Conservation (phyloP, 2,888 invertebrate genomes). For the Glaucopsyche alexis region DNA sequence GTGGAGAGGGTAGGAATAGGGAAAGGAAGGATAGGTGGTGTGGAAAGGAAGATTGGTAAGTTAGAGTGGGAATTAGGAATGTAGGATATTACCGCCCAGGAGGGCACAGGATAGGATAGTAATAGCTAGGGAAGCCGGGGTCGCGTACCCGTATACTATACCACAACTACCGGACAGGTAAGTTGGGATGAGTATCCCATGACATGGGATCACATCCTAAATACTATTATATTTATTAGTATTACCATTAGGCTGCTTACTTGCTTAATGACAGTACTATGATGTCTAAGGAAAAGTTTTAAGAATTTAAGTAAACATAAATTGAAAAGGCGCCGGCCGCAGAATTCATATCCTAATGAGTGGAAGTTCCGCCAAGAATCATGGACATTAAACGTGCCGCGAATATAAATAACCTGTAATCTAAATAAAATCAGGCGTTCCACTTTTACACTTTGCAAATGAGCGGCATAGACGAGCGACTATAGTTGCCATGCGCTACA, state of each 20-base stretch:
- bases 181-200: too few relatives aligned
- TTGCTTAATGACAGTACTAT: not conserved
- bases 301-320: not conserved
- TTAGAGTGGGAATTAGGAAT: too few relatives aligned
- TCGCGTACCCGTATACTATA: too few relatives aligned
- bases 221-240: too few relatives aligned
- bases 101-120: too few relatives aligned
- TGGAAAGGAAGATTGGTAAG: too few relatives aligned
- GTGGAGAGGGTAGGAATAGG: too few relatives aligned
- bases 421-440: conserved; percentile 32
- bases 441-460: conserved; percentile 30
- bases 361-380: conserved; percentile 30
- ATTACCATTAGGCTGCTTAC: not conserved
- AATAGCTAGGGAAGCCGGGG: too few relatives aligned
- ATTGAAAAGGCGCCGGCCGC: conserved; percentile 7
- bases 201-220: too few relatives aligned
- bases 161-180: too few relatives aligned
- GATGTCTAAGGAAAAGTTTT: not conserved
- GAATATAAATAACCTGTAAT: conserved; percentile 32
- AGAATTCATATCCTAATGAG: conserved; percentile 20
- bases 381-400: conserved; percentile 30
- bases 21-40: too few relatives aligned
- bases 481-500: not conserved
- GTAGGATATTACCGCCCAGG: too few relatives aligned
- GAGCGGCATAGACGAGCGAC: not conserved